Evolutionary conservation across 2,888 invertebrate genomes (phyloP), one percentile per base, ranked within the genome.

Genomic region (Venusia cambrica): DNA sequence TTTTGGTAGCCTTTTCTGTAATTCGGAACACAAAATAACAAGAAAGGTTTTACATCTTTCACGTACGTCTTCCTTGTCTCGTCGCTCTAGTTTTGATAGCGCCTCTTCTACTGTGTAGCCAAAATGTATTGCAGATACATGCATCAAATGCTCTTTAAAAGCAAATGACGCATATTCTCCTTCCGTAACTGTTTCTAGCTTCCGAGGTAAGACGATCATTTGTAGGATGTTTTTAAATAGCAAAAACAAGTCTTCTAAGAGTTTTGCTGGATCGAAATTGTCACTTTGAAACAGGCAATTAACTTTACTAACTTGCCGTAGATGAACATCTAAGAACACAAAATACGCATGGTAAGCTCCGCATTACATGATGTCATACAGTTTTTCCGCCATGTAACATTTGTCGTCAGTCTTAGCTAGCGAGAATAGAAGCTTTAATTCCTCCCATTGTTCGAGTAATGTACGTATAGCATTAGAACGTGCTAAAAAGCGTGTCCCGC

Each of bases 361-460:
- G 8, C 37, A 24, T 24, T 18, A 12, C 22, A 37, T 21, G 5
- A 38, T 38, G 15, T 24, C 30, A 18, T 30, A 16, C 13, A 37
- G 25, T 18, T 36, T 15, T 30, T 18, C 34, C 8, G 34, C 27
- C 36, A 30, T 30, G 30, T 12, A 36, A 17, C 36, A 36, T 25
- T 38, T 38, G 6, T 38, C 38, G 17, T 26, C 38, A 19, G 25
- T 26, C 5, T 12, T 18, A n/a, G 38, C 27, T 6, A 38, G 17
- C 13, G 17, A 19, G 9, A 38, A 38, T 9, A 38, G 26, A 16
- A 38, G 20, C 12, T 32, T 38, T 27, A 38, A 27, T 26, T 38
- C 32, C n/a, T 32, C 38, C 38, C 38, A 38, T 13, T 37, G 37
- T 13, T 31, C 27, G 20, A 36, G 13, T 13, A 38, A 20, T 13